Evolutionary conservation across 2,113 vertebrate species (phyloP).

Genomic region (Phasianus colchicus): DNA sequence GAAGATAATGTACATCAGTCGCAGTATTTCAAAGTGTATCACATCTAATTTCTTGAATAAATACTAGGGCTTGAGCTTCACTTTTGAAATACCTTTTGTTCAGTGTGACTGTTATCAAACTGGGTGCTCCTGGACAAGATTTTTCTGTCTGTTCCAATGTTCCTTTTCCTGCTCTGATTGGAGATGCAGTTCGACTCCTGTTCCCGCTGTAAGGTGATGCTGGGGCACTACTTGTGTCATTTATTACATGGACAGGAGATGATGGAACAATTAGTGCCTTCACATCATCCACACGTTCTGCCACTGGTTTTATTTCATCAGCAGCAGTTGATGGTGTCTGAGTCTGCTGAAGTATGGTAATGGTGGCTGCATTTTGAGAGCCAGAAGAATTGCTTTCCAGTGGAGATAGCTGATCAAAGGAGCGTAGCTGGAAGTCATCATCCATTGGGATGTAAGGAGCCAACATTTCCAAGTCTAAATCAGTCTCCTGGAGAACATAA

Average conservation of each 20-base stretch:
- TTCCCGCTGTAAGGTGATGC: conserved; percentile 75
- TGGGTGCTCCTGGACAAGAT: conserved; percentile 73
- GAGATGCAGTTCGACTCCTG: conserved; percentile 81
- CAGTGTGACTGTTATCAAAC: conserved; percentile 76
- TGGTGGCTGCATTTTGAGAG: conserved; percentile 50
- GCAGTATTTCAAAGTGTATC: not conserved
- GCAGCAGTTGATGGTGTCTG: conserved; percentile 26
- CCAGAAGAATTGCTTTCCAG: conserved; percentile 79
- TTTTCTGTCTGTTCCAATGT: conserved; percentile 73
- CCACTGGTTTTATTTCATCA: conserved; percentile 66
- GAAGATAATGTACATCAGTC: not conserved
- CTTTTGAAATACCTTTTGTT: conserved; percentile 81
- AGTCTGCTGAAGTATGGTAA: conserved; percentile 66
- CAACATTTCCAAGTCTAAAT: conserved; percentile 96
- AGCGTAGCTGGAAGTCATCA: conserved; percentile 94
- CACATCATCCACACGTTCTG: conserved; percentile 61
- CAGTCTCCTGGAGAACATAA: conserved; percentile 77
- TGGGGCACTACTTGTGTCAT: conserved; percentile 77
- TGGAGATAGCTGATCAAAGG: conserved; percentile 84
- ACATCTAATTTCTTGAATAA: not conserved
- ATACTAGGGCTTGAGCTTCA: not conserved
- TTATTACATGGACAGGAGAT: conserved; percentile 71
- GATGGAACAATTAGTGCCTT: conserved; percentile 72
- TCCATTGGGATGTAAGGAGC: conserved; percentile 99
- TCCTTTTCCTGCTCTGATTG: conserved; percentile 76